Evolutionary conservation across 1,140 invertebrate genomes (phyloP), one percentile per base, ranked within the genome.

Genomic region (Habropoda laboriosa): DNA sequence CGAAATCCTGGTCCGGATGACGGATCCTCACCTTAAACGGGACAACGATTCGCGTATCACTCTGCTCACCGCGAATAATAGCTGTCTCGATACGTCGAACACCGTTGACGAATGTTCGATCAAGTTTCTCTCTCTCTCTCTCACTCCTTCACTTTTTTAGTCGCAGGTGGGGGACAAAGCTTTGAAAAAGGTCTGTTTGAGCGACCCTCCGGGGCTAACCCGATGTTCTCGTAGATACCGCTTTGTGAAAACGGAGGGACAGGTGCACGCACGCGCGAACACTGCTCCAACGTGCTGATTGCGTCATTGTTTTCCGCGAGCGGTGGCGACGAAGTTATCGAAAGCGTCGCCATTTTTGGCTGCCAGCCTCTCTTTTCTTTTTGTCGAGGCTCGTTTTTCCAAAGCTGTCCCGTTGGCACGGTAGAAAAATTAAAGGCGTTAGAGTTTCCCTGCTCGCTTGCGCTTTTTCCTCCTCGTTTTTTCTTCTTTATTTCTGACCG

Each of bases 51-150:
- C 66, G 42, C 75, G 40, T 60, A 58, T 60, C 75, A 27, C n/a
- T 42, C 32, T 77, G 58, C 68, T 38, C 16, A 32, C n/a, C 75
- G 53, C 75, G 66, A 60, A 51, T 78, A 78, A 78, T 71, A 67
- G 32, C 27, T 71, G 63, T 27, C 63, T 66, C 40, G 53, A 60
- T 57, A 35, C 66, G 67, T 51, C 42, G 55, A 60, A 40, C 42
- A 27, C 27, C 67, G 24, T 60, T 78, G 67, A 78, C 75, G 66
- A 60, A 78, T 61, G 75, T 78, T 71, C 67, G 66, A 71, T 78
- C 75, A 40, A 71, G 55, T 71, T 21, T 49, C 55, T 21, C 66
- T n/a, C n/a, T n/a, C n/a, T n/a, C n/a, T n/a, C n/a, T n/a, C n/a
- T n/a, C n/a, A n/a, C n/a, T n/a, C n/a, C n/a, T n/a, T n/a, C n/a